phyloP scores from a whole-genome alignment of 2,888 invertebrate genomes.

The Archaeoteleia sp. region DNA sequence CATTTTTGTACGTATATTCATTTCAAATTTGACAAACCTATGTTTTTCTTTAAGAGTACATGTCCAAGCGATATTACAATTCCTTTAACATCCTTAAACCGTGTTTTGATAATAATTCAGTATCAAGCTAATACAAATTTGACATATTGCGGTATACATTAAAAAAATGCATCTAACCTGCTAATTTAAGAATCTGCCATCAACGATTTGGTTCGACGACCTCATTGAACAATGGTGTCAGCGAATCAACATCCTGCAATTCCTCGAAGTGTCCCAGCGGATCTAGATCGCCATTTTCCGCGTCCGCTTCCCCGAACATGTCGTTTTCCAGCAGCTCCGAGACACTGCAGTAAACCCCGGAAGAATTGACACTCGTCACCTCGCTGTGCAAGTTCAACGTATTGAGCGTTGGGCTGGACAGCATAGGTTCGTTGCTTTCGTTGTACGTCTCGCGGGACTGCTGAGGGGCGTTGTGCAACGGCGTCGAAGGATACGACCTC shows the following conservation, averaged over 20 bases:
- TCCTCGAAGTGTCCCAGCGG: slow-evolving; percentile 71
- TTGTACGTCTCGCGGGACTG: slow-evolving; percentile 62
- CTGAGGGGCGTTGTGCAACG: slow-evolving; percentile 75
- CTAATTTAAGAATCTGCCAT: slow-evolving; percentile 33
- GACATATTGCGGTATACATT: not conserved
- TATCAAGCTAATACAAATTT: slow-evolving; percentile 7
- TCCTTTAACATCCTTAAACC: too few relatives aligned
- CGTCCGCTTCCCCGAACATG: slow-evolving; percentile 64
- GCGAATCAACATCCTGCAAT: slow-evolving; percentile 70
- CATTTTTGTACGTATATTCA: too few relatives aligned
- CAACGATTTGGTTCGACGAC: slow-evolving; percentile 71
- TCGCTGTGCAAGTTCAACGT: slow-evolving; percentile 66
- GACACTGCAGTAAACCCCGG: slow-evolving; percentile 68
- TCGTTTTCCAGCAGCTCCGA: slow-evolving; percentile 68
- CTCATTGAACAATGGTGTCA: slow-evolving; percentile 72
- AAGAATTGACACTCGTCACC: slow-evolving; percentile 51
- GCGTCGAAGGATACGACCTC: slow-evolving; percentile 87
- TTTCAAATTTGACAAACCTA: too few relatives aligned
- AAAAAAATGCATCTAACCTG: not conserved
- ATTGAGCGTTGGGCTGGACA: slow-evolving; percentile 70
- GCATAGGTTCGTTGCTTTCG: slow-evolving; percentile 71
- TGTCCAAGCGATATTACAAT: too few relatives aligned
- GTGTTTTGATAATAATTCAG: too few relatives aligned
- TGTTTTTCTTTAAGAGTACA: too few relatives aligned
- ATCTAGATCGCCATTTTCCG: slow-evolving; percentile 67